These are phyloP conservation scores for Drosophila jambulina DNA, from an alignment of 1,140 invertebrate genomes.

Conservation along the genomic window DNA sequence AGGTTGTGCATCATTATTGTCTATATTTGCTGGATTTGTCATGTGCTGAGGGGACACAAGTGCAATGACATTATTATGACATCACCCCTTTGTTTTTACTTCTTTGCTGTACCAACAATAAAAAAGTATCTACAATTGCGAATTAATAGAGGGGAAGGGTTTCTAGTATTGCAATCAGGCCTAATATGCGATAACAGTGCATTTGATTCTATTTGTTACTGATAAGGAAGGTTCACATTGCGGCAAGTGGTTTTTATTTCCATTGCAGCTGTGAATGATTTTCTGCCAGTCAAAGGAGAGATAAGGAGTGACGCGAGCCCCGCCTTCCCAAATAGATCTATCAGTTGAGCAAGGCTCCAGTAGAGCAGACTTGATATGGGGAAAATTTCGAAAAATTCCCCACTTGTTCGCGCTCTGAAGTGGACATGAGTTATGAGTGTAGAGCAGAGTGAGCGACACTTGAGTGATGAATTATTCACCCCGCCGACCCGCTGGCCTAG, in stretches of 20 bases:
- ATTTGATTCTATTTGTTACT: constrained; percentile 3
- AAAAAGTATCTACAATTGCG: neutral
- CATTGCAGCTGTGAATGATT: constrained; percentile 23
- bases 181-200: neutral
- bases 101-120: neutral
- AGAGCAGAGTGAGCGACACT: constrained; percentile 28
- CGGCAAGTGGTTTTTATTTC: constrained; percentile 5
- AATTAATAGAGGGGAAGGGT: constrained; percentile 1
- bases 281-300: neutral
- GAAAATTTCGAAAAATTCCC: constrained; percentile 28
- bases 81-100: neutral
- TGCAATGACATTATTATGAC: constrained; percentile 66
- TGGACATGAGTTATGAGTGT: constrained; percentile 29
- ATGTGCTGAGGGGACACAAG: constrained; percentile 42
- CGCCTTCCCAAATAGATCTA: neutral
- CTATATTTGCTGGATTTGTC: constrained; percentile 39
- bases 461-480: constrained; percentile 48
- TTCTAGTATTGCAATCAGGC: neutral
- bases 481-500: constrained; percentile 16
- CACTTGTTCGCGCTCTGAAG: constrained; percentile 5
- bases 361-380: neutral
- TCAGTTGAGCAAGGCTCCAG: constrained; percentile 1
- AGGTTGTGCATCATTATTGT: constrained; percentile 32
- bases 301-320: constrained; percentile 23
- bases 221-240: constrained; percentile 12